Conservation (phyloP, 2,797 vertebrate species). For the Heliangelus exortis region DNA sequence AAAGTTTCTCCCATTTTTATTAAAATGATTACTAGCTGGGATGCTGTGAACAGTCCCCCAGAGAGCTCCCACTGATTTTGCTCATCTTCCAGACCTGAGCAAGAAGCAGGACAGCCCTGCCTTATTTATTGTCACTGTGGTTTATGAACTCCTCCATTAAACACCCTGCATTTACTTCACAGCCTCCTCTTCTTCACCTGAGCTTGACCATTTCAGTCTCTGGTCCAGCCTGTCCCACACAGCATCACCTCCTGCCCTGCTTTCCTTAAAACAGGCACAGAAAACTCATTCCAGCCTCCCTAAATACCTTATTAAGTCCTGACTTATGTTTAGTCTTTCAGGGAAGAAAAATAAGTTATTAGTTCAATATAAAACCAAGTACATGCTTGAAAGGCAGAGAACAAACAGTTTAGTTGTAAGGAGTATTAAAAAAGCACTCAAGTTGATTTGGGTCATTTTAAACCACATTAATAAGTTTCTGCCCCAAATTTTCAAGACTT, state of each 20-base stretch:
- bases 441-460: neutral
- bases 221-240: neutral
- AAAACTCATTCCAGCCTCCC: neutral
- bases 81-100: neutral
- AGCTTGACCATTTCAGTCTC: neutral
- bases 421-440: slow-evolving; percentile 1
- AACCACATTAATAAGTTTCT: slow-evolving; percentile 12
- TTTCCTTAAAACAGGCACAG: neutral
- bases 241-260: neutral
- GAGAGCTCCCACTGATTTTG: neutral
- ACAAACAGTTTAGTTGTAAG: slow-evolving; percentile 21
- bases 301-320: neutral
- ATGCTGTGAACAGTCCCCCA: neutral
- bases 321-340: slow-evolving; percentile 29
- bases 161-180: neutral
- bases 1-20: neutral
- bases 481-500: neutral
- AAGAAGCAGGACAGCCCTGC: neutral
- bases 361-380: slow-evolving; percentile 43
- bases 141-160: neutral
- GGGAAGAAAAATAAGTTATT: slow-evolving; percentile 43
- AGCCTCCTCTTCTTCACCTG: neutral
- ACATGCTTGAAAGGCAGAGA: neutral
- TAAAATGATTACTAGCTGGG: neutral
- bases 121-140: neutral